Conservation (phyloP, 1,140 invertebrate genomes). For the Globodera rostochiensis region DNA sequence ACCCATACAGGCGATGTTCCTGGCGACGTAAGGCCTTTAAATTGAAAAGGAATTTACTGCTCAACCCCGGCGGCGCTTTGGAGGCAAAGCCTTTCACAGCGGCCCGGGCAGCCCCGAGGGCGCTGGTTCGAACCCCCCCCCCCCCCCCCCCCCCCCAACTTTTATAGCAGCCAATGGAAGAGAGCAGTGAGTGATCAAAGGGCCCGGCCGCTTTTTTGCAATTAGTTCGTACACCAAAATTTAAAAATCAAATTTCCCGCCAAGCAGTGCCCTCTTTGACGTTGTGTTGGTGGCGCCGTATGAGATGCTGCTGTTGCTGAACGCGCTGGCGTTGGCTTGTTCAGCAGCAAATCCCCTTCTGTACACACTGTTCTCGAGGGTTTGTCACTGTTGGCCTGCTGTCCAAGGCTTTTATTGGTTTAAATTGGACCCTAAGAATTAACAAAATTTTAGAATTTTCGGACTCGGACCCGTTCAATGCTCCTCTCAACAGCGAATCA, state of each 20-base stretch:
- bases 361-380: conserved; percentile 57
- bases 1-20: conserved; percentile 57
- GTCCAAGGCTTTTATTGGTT: too few species aligned
- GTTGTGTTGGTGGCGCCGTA: conserved; percentile 46
- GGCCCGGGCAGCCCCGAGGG: too few species aligned
- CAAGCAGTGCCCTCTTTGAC: conserved; percentile 48
- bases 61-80: too few species aligned
- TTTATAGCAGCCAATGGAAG: too few species aligned
- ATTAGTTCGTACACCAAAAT: not conserved
- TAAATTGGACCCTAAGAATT: too few species aligned
- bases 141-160: too few species aligned
- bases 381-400: too few species aligned
- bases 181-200: too few species aligned
- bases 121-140: not conserved
- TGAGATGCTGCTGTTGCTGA: conserved; percentile 51
- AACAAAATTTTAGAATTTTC: conserved; percentile 37
- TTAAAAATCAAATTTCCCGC: conserved; percentile 19
- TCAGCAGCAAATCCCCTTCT: conserved; percentile 56
- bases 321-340: conserved; percentile 58
- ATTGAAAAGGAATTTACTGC: too few species aligned
- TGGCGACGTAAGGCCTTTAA: conserved; percentile 47
- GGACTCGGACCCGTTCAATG: conserved; percentile 31
- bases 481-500: not conserved
- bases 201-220: too few species aligned
- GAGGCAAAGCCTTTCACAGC: too few species aligned